A percentile compares a stretch with the other conserved stretches of the same genome.
Conservation (phyloP, 1,140 invertebrate species). For the Microvelia longipes region DNA sequence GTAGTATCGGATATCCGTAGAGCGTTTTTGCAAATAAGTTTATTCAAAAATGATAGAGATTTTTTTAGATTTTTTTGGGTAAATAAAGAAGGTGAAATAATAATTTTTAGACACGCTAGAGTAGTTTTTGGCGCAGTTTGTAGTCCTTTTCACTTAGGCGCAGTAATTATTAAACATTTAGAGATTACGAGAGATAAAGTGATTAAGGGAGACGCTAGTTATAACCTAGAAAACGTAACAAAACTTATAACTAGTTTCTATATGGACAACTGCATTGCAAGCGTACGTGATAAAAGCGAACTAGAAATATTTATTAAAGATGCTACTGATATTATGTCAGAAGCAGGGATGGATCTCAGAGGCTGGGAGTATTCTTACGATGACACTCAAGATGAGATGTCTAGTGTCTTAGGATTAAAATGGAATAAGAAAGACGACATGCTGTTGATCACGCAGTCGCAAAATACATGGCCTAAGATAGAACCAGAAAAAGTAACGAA, state of each 20-base stretch:
- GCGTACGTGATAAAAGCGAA: neutral
- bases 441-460: neutral
- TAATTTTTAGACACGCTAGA: neutral
- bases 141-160: neutral
- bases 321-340: neutral
- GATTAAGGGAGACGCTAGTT: neutral
- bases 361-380: neutral
- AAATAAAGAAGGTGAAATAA: neutral
- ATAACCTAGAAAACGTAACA: neutral
- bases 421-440: conserved; percentile 3
- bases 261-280: neutral
- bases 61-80: neutral
- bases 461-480: neutral
- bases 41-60: neutral
- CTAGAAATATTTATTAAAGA: conserved; percentile 1
- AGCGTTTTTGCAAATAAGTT: neutral
- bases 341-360: neutral
- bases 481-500: neutral
- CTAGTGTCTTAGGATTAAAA: neutral
- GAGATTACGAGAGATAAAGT: neutral
- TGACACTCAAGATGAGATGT: too few species aligned
- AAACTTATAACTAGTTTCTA: neutral
- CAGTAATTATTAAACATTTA: neutral
- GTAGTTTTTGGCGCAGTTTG: neutral
- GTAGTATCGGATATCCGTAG: conserved; percentile 15